Percentiles rank a stretch among this genome's conserved stretches.
phyloP scores from a whole-genome alignment of 1,140 invertebrate species.

The Apis laboriosa region DNA sequence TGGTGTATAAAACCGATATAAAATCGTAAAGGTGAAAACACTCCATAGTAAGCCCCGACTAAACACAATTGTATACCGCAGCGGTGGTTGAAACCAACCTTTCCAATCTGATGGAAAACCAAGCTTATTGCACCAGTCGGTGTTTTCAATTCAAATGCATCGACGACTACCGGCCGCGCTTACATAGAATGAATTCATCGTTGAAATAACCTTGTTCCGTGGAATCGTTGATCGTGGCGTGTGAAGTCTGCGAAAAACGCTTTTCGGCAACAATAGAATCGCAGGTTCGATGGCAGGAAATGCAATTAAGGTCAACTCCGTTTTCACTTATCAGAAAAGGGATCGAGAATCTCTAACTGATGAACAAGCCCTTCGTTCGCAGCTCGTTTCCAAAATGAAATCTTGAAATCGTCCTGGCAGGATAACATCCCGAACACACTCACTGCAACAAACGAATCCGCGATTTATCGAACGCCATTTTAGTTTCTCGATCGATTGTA shows the following conservation, averaged over 20 bases:
- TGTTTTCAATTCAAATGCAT: slow-evolving; percentile 4
- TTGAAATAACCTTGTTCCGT: not conserved
- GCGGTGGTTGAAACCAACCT: not conserved
- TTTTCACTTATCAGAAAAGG: slow-evolving; percentile 36
- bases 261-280: slow-evolving; percentile 43
- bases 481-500: not conserved
- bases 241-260: not conserved
- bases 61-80: not conserved
- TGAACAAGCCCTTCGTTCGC: slow-evolving; percentile 10
- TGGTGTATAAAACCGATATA: no score
- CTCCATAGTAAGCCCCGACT: not conserved
- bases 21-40: not conserved
- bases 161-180: not conserved
- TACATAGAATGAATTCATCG: not conserved
- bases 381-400: slow-evolving; percentile 37
- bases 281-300: slow-evolving; percentile 6
- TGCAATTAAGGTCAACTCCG: slow-evolving; percentile 33
- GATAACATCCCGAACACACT: not conserved
- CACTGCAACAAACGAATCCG: not conserved
- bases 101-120: not conserved
- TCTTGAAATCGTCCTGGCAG: slow-evolving; percentile 18
- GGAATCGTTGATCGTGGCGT: not conserved
- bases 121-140: not conserved
- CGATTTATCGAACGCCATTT: not conserved
- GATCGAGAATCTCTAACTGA: not conserved